These are phyloP conservation scores for Drosophila grimshawi DNA, from an alignment of 1,140 invertebrate genomes.

Conservation along the genomic window DNA sequence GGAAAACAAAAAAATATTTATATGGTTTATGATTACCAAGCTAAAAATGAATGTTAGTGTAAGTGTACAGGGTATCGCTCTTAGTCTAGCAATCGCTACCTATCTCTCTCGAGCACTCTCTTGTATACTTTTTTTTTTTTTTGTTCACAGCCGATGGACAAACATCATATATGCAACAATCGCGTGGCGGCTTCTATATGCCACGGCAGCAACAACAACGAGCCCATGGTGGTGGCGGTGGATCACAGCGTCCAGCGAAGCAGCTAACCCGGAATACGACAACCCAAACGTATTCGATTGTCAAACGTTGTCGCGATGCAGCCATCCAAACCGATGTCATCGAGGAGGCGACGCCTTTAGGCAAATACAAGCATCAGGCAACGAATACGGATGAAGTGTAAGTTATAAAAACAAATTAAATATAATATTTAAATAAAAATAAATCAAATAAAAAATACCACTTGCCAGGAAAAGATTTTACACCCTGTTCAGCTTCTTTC, in stretches of 20 bases:
- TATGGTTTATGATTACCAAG: too few species aligned
- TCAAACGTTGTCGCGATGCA: conserved; percentile 42
- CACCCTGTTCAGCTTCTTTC: too few species aligned
- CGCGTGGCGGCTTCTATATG: conserved; percentile 25
- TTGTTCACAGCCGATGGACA: conserved; percentile 41
- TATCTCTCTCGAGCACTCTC: too few species aligned
- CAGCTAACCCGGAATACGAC: conserved; percentile 17
- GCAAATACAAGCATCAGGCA: background rate
- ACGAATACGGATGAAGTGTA: conserved; percentile 16
- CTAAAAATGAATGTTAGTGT: too few species aligned
- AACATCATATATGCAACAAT: conserved; percentile 49
- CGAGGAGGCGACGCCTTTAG: conserved; percentile 4
- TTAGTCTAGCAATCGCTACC: too few species aligned
- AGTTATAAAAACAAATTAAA: background rate
- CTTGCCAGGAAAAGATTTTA: too few species aligned
- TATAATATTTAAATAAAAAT: background rate
- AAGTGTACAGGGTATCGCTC: too few species aligned
- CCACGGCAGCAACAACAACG: conserved; percentile 1
- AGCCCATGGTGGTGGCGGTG: too few species aligned
- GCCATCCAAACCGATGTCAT: conserved; percentile 48
- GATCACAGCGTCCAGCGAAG: background rate
- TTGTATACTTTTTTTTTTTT: background rate
- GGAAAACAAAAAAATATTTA: too few species aligned
- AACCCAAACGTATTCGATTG: conserved; percentile 23
- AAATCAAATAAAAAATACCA: too few species aligned